phyloP scores from a whole-genome alignment of 2,797 vertebrate species.

The Perdix hodgsoniae region DNA sequence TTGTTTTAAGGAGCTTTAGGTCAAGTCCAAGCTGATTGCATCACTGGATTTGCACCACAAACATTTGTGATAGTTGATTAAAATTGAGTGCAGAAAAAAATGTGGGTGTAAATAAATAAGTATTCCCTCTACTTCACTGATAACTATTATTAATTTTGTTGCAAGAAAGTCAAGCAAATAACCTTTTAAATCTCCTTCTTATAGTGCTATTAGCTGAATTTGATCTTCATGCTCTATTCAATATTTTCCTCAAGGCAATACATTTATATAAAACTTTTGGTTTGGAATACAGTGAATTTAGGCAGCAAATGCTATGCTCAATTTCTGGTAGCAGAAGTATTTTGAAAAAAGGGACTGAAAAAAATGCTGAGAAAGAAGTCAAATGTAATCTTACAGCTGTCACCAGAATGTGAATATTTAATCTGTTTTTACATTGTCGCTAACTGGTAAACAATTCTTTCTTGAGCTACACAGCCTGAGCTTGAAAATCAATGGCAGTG shows the following conservation, averaged over 20 bases:
- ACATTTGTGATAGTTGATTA: not conserved
- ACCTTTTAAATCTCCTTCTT: not conserved
- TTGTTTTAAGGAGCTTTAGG: not conserved
- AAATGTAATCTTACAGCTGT: not conserved
- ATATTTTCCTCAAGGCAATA: not conserved
- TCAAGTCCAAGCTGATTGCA: not conserved
- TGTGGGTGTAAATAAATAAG: not conserved
- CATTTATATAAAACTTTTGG: not conserved
- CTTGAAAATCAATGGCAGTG: conserved; percentile 34
- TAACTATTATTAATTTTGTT: not conserved
- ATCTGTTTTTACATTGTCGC: not conserved
- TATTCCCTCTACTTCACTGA: not conserved
- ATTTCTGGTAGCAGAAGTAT: not conserved
- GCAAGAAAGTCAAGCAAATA: not conserved
- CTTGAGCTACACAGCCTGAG: not conserved
- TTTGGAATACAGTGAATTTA: not conserved
- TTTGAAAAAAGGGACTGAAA: not conserved
- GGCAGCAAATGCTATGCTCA: not conserved
- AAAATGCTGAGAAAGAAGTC: not conserved
- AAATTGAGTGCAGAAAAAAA: not conserved
- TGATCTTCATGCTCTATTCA: not conserved
- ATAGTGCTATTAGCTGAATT: not conserved
- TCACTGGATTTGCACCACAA: not conserved
- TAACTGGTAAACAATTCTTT: not conserved
- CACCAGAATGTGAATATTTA: not conserved